Conservation (phyloP, 2,888 invertebrate genomes). For the Lithophane leautieri region DNA sequence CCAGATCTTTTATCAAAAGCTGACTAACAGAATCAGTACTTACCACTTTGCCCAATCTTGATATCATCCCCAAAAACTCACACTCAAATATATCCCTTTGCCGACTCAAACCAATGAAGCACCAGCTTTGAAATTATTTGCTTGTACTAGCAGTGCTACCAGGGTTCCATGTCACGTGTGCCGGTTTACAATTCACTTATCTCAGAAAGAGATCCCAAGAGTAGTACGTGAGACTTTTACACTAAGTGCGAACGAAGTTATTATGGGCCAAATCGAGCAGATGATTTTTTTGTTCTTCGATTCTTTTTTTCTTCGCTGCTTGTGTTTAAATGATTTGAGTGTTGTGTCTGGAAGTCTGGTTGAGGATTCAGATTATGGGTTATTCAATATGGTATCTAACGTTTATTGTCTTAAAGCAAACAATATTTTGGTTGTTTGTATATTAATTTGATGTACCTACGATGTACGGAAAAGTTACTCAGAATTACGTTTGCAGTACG, state of each 20-base stretch:
- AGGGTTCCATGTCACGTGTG: conserved; percentile 73
- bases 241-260: conserved; percentile 74
- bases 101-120: background rate
- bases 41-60: background rate
- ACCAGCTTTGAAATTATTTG: conserved; percentile 31
- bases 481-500: background rate
- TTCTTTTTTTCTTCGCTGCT: conserved; percentile 3
- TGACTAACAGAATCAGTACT: background rate
- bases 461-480: background rate
- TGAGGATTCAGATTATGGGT: background rate
- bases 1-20: background rate
- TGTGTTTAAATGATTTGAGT: conserved; percentile 4
- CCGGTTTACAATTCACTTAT: conserved; percentile 83
- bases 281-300: conserved; percentile 29
- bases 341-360: conserved; percentile 13
- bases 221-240: conserved; percentile 76
- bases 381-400: background rate
- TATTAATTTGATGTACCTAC: background rate
- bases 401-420: background rate
- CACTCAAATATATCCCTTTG: background rate
- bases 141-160: conserved; percentile 51
- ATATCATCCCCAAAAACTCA: background rate
- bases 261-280: conserved; percentile 59
- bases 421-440: background rate
- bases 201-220: conserved; percentile 73